phyloP scores from a whole-genome alignment of 2,113 vertebrate genomes.

The Xyliphius kryptos region DNA sequence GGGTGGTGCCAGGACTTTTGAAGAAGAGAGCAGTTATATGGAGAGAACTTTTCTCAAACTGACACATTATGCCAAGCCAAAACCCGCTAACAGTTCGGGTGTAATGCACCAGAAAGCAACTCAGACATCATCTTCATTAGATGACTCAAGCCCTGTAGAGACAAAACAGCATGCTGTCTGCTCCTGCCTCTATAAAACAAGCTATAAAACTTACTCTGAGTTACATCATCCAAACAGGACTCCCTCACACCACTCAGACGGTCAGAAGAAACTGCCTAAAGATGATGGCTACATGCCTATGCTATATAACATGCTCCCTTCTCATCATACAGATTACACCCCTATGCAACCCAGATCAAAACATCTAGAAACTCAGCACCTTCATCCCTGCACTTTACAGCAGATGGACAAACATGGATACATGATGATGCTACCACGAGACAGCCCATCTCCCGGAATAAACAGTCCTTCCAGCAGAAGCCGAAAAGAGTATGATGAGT shows the following conservation, averaged over 20 bases:
- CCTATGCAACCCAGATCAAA: slow-evolving; percentile 60
- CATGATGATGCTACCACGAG: slow-evolving; percentile 87
- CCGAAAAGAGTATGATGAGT: slow-evolving; percentile 62
- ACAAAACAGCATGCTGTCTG: slow-evolving; percentile 68
- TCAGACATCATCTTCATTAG: slow-evolving; percentile 82
- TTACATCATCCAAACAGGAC: slow-evolving; percentile 44
- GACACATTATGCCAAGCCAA: slow-evolving; percentile 83
- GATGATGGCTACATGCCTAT: slow-evolving; percentile 90
- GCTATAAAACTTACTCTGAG: slow-evolving; percentile 89
- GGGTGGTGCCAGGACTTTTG: slow-evolving; percentile 26
- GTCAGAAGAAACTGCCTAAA: slow-evolving; percentile 42
- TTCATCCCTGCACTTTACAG: slow-evolving; percentile 67
- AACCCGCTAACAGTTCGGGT: slow-evolving; percentile 67
- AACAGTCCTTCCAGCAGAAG: slow-evolving; percentile 54
- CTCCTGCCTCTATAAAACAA: slow-evolving; percentile 73
- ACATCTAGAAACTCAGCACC: slow-evolving; percentile 50
- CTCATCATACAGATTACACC: slow-evolving; percentile 38
- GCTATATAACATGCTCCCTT: slow-evolving; percentile 57
- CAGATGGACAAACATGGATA: slow-evolving; percentile 80
- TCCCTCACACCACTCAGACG: slow-evolving; percentile 39
- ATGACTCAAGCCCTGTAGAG: slow-evolving; percentile 75
- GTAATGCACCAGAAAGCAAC: slow-evolving; percentile 52
- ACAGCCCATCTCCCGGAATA: slow-evolving; percentile 70
- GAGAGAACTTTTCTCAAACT: slow-evolving; percentile 80
- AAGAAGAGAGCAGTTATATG: slow-evolving; percentile 47